phyloP scores from a whole-genome alignment of 1,140 invertebrate species.

The Cydia splendana region DNA sequence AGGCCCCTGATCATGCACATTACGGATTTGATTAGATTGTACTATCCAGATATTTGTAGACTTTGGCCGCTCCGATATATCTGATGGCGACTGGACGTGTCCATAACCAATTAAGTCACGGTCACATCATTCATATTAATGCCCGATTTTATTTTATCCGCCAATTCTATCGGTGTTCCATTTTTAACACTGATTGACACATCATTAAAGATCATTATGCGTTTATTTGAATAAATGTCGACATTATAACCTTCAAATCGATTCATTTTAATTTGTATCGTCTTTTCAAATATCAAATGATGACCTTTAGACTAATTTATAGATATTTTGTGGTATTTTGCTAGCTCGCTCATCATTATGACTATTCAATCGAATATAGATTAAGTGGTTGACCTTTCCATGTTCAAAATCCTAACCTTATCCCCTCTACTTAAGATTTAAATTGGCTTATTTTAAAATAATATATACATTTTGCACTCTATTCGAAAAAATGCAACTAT shows the following conservation, averaged over 20 bases:
- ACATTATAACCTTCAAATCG: slow-evolving; percentile 14
- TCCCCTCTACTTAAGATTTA: neutral
- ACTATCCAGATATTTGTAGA: no score
- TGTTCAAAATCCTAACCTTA: neutral
- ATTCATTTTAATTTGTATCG: slow-evolving; percentile 15
- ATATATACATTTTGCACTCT: neutral
- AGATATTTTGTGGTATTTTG: neutral
- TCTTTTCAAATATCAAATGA: slow-evolving; percentile 24
- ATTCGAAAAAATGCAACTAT: neutral
- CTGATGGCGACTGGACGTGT: no score
- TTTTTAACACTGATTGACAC: slow-evolving; percentile 6
- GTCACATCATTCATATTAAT: neutral
- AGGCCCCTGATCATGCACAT: no score
- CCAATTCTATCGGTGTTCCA: neutral
- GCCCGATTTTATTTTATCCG: neutral
- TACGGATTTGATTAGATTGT: no score
- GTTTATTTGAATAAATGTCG: neutral
- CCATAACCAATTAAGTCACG: no score
- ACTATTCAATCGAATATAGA: slow-evolving; percentile 6
- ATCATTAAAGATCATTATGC: slow-evolving; percentile 3
- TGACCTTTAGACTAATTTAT: slow-evolving; percentile 24
- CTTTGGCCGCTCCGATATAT: no score
- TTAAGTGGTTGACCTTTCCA: slow-evolving; percentile 19
- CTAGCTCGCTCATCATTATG: neutral
- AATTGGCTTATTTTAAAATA: neutral